A percentile compares a stretch with the other conserved stretches of the same genome.
phyloP scores from a whole-genome alignment of 2,113 vertebrate species.

The Muntiacus muntjak region DNA sequence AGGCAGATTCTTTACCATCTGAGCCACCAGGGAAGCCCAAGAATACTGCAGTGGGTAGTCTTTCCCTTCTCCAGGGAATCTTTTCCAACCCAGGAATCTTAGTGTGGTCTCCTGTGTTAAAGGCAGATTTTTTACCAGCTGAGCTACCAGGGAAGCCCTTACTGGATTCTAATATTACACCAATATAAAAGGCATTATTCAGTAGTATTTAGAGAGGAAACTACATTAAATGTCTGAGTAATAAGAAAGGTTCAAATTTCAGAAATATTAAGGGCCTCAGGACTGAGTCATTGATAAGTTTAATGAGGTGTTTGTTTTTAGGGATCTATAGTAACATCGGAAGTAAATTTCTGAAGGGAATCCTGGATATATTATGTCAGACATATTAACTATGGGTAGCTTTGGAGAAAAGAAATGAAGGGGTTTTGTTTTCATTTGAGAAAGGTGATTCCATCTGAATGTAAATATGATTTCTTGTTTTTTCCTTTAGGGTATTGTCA shows the following conservation, averaged over 20 bases:
- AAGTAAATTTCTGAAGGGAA: not conserved
- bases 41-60: not conserved
- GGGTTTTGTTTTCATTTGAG: not conserved
- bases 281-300: not conserved
- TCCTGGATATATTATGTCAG: not conserved
- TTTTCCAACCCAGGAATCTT: not conserved
- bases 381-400: not conserved
- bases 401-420: not conserved
- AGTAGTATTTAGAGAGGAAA: not conserved
- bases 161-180: not conserved
- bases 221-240: not conserved
- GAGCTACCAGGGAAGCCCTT: not conserved
- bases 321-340: not conserved
- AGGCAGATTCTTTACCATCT: not conserved
- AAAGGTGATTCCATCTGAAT: not conserved
- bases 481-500: constrained; percentile 92
- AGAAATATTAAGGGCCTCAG: not conserved
- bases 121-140: not conserved
- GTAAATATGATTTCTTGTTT: constrained; percentile 19
- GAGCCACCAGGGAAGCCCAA: not conserved
- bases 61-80: not conserved
- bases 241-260: constrained; percentile 18
- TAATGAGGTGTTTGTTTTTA: not conserved
- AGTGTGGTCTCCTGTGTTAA: not conserved
- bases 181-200: not conserved